phyloP scores from a whole-genome alignment of 2,113 vertebrate genomes.

The Hiodon alosoides region DNA sequence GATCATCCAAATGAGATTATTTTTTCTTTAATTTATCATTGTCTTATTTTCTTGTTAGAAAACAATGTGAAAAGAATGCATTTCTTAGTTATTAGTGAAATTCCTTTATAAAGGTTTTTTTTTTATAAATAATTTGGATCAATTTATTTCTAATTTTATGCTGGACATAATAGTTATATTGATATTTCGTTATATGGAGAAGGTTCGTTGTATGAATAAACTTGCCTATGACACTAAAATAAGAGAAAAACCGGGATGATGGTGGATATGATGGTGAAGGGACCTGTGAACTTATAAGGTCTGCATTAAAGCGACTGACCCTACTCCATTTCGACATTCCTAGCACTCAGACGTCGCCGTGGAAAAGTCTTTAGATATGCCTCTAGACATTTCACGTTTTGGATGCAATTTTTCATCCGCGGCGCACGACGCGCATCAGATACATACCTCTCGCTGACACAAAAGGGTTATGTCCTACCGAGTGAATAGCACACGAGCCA shows the following conservation, averaged over 20 bases:
- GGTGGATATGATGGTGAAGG: not conserved
- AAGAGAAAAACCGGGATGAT: not conserved
- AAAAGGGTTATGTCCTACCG: no score
- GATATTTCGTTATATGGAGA: slow-evolving; percentile 10
- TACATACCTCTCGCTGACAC: no score
- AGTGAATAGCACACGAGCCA: no score
- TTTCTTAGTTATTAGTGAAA: slow-evolving; percentile 62
- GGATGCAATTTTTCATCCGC: no score
- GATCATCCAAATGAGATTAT: slow-evolving; percentile 42
- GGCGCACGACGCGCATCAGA: no score
- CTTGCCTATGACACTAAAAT: not conserved
- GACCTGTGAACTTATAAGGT: not conserved
- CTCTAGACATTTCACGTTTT: no score
- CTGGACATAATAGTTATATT: slow-evolving; percentile 29
- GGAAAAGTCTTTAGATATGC: no score
- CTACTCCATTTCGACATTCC: no score
- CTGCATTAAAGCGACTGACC: no score
- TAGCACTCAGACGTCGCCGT: no score
- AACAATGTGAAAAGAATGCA: slow-evolving; percentile 57
- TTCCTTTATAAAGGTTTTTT: slow-evolving; percentile 62
- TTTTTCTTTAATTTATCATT: slow-evolving; percentile 50
- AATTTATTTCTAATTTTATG: slow-evolving; percentile 30
- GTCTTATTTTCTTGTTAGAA: slow-evolving; percentile 48
- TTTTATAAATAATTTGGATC: slow-evolving; percentile 48
- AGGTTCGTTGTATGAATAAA: slow-evolving; percentile 6